These are phyloP conservation scores for Sakesphorus luctuosus DNA, from an alignment of 2,113 vertebrate genomes.

Conservation along the genomic window DNA sequence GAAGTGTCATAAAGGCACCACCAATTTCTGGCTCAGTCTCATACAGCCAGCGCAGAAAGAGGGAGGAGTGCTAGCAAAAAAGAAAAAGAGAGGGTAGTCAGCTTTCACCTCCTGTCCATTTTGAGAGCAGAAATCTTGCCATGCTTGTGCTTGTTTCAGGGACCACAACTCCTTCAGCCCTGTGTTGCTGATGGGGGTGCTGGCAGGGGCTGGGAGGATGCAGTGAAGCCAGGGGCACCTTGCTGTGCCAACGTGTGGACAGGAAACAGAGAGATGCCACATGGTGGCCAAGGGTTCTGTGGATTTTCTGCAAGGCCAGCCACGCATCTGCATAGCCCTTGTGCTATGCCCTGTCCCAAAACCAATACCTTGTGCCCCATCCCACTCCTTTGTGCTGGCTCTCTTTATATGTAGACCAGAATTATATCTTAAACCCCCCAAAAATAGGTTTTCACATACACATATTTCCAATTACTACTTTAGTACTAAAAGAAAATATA, in stretches of 20 bases:
- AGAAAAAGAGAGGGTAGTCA: neutral
- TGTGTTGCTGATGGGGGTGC: neutral
- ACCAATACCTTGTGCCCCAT: neutral
- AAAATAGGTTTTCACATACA: neutral
- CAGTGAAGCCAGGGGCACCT: neutral
- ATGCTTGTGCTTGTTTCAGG: neutral
- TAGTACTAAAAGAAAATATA: neutral
- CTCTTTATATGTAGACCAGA: neutral
- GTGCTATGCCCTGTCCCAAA: neutral
- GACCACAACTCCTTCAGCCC: accelerated
- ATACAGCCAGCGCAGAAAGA: neutral
- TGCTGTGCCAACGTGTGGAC: accelerated
- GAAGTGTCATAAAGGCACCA: neutral
- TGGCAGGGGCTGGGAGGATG: neutral
- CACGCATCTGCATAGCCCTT: neutral
- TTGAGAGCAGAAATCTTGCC: neutral
- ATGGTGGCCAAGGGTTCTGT: neutral
- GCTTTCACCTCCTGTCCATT: neutral
- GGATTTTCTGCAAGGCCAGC: neutral
- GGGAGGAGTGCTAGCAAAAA: neutral
- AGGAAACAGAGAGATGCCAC: neutral
- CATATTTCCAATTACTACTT: neutral
- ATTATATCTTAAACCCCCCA: neutral
- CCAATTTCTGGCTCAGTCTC: neutral
- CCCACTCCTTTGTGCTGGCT: neutral